Base-by-base conservation (phyloP, 2,113 vertebrate genomes). In the Trematomus loennbergii region DNA sequence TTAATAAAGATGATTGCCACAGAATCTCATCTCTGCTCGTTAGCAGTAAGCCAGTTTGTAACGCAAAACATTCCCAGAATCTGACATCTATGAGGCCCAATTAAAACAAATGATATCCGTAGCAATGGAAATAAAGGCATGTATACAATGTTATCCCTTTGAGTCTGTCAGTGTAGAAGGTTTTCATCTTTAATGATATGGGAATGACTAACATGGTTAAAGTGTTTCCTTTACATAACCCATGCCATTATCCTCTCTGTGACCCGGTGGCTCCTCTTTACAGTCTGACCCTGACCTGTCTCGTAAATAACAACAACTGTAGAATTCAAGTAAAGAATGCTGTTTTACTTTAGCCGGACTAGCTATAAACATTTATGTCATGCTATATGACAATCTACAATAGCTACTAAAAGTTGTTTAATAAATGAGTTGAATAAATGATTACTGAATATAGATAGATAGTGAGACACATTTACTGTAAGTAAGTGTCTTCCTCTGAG, bases 11-110 rank as follows among this genome's bases (percentile, higher is more conserved):
- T 49, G 46, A 84, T 29, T 29, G 22, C 58, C 54, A 17, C 40
- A 49, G 29, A 71, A 78, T 70, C 66, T 63, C 22, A 69, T 67
- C 57, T 80, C 45, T 66, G 22, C 76, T 75, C 78, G 20, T 75
- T 52, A 60, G 59, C 25, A 16, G 43, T 25, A 48, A 55, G 15
- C 12, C 15, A 46, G 25, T 63, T 71, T 55, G 10, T 33, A 71
- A 33, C 7, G 62, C 8, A 75, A 16, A 12, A 12, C 17, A 25
- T 65, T 73, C 46, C 15, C 12, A 20, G 49, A 82, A 48, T 72
- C 40, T 52, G 53, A 36, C 9, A 78, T 40, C 16, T 48, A 9
- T 59, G 45, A 81, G 45, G 45, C 50, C 73, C 65, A 78, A 64
- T 78, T 66, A 81, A 74, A 72, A 63, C 49, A 36, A 45, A 4